These are phyloP conservation scores for Caradrina kadenii DNA, from an alignment of 2,888 invertebrate species.

Conservation along the genomic window DNA sequence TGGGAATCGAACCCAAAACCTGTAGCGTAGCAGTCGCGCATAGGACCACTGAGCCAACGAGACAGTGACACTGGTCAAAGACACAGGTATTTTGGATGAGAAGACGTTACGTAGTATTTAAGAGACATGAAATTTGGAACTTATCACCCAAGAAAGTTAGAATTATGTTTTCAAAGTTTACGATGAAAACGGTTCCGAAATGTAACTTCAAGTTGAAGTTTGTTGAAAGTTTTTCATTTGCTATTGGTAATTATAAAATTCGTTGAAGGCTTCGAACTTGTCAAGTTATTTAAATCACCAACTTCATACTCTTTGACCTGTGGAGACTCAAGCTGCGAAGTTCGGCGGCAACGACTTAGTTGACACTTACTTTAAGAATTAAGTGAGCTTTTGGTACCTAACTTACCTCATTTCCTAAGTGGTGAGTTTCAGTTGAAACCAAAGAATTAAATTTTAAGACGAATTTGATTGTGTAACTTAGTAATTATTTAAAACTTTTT, in stretches of 20 bases:
- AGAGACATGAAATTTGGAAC: too few species aligned
- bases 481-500: too few species aligned
- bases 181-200: neutral
- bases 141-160: too few species aligned
- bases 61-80: too few species aligned
- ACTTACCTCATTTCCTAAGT: neutral
- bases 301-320: slow-evolving; percentile 6
- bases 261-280: neutral
- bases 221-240: neutral
- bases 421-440: neutral
- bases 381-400: neutral
- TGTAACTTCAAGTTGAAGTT: neutral
- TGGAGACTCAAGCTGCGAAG: neutral
- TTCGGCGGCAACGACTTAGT: neutral
- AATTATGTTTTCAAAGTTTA: neutral
- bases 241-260: neutral
- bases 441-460: neutral
- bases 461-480: too few species aligned
- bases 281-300: slow-evolving; percentile 2
- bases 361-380: neutral
- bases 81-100: too few species aligned
- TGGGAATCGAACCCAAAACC: too few species aligned
- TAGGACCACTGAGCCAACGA: too few species aligned
- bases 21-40: too few species aligned
- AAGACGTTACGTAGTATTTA: too few species aligned